A percentile compares a stretch with the other conserved stretches of the same genome.
Conservation (phyloP, 2,888 invertebrate genomes). For the Octodonta nipae region DNA sequence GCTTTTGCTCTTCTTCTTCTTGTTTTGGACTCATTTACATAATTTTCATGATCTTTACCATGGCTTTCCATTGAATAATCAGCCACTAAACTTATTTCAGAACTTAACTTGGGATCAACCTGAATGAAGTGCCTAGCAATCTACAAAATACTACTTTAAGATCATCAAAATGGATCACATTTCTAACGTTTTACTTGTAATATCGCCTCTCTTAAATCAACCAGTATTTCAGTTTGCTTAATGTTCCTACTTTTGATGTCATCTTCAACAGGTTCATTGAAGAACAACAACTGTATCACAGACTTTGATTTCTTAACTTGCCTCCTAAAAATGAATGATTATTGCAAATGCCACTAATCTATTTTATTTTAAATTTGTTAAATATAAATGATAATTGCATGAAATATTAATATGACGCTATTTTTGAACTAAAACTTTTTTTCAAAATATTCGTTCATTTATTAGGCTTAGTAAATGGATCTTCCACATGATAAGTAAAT, state of each 20-base stretch:
- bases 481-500: no score
- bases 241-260: slow-evolving; percentile 91
- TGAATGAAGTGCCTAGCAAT: slow-evolving; percentile 87
- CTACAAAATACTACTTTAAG: slow-evolving; percentile 28
- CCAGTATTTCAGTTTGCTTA: slow-evolving; percentile 92
- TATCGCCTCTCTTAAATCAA: slow-evolving; percentile 93
- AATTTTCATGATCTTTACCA: slow-evolving; percentile 83
- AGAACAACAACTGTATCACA: slow-evolving; percentile 74
- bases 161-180: not conserved
- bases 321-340: no score
- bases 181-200: slow-evolving; percentile 51
- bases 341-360: not conserved
- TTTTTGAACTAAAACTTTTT: no score
- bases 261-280: slow-evolving; percentile 67
- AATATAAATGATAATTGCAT: no score
- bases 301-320: slow-evolving; percentile 86
- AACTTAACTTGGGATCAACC: slow-evolving; percentile 72
- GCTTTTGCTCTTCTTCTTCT: slow-evolving; percentile 88
- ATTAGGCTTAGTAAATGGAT: no score
- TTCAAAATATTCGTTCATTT: no score
- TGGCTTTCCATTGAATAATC: slow-evolving; percentile 95
- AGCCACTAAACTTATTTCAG: slow-evolving; percentile 69
- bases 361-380: not conserved
- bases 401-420: no score
- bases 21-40: slow-evolving; percentile 80